These are phyloP conservation scores for Trissolcus basalis DNA, from an alignment of 1,140 invertebrate species.

Conservation along the genomic window DNA sequence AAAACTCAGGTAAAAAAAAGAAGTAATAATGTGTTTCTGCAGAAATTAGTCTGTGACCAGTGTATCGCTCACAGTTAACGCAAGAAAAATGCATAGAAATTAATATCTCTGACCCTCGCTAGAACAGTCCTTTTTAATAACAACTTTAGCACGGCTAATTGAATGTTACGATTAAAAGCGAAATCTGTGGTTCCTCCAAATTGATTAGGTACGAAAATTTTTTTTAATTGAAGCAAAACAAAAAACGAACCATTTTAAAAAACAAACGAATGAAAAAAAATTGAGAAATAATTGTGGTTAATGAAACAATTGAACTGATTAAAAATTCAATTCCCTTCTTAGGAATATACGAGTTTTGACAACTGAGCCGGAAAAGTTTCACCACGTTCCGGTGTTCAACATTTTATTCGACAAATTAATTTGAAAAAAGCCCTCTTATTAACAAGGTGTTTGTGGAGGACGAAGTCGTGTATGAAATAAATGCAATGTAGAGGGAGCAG, in stretches of 20 bases:
- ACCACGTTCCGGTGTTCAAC: conserved; percentile 48
- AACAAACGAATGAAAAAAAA: too few relatives aligned
- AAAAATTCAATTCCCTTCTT: too few relatives aligned
- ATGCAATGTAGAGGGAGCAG: conserved; percentile 41
- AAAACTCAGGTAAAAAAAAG: conserved; percentile 46
- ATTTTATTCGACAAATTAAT: conserved; percentile 75
- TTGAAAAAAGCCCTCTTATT: conserved; percentile 61
- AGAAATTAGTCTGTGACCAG: conserved; percentile 50
- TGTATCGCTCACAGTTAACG: conserved; percentile 57
- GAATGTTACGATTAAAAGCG: conserved; percentile 55
- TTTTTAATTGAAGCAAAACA: background rate
- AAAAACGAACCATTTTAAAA: too few relatives aligned
- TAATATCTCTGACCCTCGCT: conserved; percentile 49
- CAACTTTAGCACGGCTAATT: conserved; percentile 42
- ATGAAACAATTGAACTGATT: too few relatives aligned
- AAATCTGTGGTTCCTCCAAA: conserved; percentile 40
- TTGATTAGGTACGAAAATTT: conserved; percentile 4
- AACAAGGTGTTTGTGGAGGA: conserved; percentile 34
- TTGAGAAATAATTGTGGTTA: background rate
- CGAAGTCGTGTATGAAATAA: conserved; percentile 23
- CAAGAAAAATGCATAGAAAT: conserved; percentile 61
- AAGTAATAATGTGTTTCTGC: conserved; percentile 46
- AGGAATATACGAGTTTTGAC: too few relatives aligned
- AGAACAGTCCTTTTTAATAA: conserved; percentile 56
- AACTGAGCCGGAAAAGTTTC: too few relatives aligned